A percentile compares a stretch with the other conserved stretches of the same genome.
Evolutionary conservation across 2,113 vertebrate species (phyloP).

Genomic region (Campylomormyrus numenius): DNA sequence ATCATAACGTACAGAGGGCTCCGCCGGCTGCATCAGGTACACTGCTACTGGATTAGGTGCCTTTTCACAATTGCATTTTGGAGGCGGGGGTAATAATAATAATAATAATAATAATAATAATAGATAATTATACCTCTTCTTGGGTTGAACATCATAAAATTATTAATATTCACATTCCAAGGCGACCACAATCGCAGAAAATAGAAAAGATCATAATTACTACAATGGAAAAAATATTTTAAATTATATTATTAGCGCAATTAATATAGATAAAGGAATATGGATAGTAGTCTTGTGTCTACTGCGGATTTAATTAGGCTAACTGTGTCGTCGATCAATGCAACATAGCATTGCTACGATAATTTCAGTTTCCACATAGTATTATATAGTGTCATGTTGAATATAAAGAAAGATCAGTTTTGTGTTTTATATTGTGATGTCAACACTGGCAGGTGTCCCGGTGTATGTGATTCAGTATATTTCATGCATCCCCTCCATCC

Average conservation of each 20-base stretch:
- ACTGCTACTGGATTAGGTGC: neutral
- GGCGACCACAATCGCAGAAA: neutral
- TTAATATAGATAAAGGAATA: neutral
- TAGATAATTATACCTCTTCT: neutral
- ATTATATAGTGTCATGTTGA: neutral
- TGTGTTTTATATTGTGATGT: neutral
- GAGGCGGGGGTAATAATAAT: neutral
- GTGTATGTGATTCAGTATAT: neutral
- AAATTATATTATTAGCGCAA: neutral
- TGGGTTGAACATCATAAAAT: neutral
- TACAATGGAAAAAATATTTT: neutral
- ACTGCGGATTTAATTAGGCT: neutral
- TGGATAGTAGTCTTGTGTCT: neutral
- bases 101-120: neutral
- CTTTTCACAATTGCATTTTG: neutral
- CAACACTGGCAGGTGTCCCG: neutral
- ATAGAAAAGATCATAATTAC: neutral
- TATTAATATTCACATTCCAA: neutral
- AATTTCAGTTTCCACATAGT: neutral
- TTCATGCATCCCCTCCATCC: neutral
- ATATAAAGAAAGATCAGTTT: neutral
- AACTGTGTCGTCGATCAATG: neutral
- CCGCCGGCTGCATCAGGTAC: slow-evolving; percentile 10
- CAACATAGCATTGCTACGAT: neutral
- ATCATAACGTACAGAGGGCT: neutral